Evolutionary conservation across 2,113 vertebrate species (phyloP).

Genomic region (Myocastor coypus): DNA sequence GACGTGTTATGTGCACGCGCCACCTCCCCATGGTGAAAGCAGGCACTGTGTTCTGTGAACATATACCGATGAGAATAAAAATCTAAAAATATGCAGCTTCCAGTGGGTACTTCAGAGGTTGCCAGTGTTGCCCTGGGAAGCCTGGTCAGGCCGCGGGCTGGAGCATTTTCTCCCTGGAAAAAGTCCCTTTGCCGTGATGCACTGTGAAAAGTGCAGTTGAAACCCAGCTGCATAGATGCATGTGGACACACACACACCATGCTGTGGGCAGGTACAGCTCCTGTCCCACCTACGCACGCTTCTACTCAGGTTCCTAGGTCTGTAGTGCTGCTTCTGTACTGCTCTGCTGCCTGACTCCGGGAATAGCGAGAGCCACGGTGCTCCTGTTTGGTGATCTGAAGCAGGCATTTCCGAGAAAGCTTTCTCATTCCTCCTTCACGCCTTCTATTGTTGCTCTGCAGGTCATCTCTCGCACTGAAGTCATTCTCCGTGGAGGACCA

Average conservation of each 20-base stretch:
- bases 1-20: background rate
- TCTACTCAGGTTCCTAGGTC: background rate
- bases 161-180: background rate
- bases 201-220: background rate
- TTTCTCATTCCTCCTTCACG: background rate
- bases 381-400: background rate
- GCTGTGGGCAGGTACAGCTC: background rate
- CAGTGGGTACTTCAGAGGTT: background rate
- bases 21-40: background rate
- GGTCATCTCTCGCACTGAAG: background rate
- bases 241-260: background rate
- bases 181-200: background rate
- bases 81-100: background rate
- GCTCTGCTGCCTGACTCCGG: background rate
- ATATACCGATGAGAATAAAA: background rate
- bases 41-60: background rate
- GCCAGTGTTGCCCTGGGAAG: background rate
- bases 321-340: background rate
- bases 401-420: background rate
- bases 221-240: background rate
- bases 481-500: no score
- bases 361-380: background rate
- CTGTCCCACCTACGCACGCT: background rate
- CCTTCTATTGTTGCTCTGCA: background rate
- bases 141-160: background rate